These are phyloP conservation scores for Prosopocoilus inquinatus DNA, from an alignment of 2,888 invertebrate genomes.

Conservation along the genomic window DNA sequence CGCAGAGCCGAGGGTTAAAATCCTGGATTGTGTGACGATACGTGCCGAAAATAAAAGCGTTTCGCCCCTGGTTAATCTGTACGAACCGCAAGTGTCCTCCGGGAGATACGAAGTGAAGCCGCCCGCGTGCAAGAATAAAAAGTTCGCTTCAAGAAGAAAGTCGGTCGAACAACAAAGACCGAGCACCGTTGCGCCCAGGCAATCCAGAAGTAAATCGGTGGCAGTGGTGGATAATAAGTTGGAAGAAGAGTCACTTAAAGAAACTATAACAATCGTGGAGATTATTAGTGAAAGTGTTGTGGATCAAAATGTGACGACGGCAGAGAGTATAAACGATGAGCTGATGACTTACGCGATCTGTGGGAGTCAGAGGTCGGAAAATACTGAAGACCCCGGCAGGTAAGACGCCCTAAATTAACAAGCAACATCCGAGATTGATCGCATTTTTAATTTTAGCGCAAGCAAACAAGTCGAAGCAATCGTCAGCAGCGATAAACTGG, in stretches of 20 bases:
- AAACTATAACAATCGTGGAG: too few species aligned
- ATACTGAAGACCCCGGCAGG: neutral
- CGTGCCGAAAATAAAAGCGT: neutral
- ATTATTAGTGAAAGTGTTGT: neutral
- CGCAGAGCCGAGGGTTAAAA: slow-evolving; percentile 12
- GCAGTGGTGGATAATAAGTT: neutral
- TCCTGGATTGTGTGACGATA: slow-evolving; percentile 9
- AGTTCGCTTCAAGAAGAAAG: slow-evolving; percentile 1
- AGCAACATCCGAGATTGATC: neutral
- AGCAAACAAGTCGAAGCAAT: slow-evolving; percentile 34
- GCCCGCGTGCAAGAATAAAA: too few species aligned
- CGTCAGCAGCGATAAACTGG: slow-evolving; percentile 20
- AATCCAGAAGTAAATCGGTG: slow-evolving; percentile 11
- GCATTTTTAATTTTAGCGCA: slow-evolving; percentile 22
- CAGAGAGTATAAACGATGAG: slow-evolving; percentile 17
- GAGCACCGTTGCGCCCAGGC: slow-evolving; percentile 3
- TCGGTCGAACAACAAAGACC: slow-evolving; percentile 4
- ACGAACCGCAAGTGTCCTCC: slow-evolving; percentile 4
- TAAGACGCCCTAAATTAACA: too few species aligned
- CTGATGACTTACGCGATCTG: slow-evolving; percentile 37
- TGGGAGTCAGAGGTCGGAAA: slow-evolving; percentile 29
- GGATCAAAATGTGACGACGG: neutral
- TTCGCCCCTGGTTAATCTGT: slow-evolving; percentile 8
- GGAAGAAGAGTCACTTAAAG: too few species aligned
- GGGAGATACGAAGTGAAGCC: neutral